These are phyloP conservation scores for Lontra canadensis DNA, from an alignment of 2,113 vertebrate species.

Conservation along the genomic window DNA sequence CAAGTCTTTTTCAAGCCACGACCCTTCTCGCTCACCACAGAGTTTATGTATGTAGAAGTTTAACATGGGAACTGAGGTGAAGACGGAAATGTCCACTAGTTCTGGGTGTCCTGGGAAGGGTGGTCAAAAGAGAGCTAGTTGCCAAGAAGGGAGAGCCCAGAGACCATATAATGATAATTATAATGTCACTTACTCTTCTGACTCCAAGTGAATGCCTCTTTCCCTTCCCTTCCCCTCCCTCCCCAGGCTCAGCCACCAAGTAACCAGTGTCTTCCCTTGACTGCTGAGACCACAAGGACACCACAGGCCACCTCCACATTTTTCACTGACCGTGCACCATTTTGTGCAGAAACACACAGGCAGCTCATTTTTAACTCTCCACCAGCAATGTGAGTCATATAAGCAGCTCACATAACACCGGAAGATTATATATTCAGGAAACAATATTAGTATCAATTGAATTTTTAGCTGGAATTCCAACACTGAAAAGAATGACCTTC, in stretches of 20 bases:
- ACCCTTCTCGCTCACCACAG: neutral
- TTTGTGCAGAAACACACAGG: neutral
- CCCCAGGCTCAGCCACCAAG: neutral
- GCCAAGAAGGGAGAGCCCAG: neutral
- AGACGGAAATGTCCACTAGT: neutral
- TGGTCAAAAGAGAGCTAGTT: neutral
- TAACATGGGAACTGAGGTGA: neutral
- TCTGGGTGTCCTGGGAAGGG: neutral
- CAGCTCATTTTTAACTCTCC: neutral
- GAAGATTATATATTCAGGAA: neutral
- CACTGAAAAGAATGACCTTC: neutral
- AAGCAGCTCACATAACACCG: neutral
- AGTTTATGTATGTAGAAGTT: neutral
- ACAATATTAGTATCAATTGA: neutral
- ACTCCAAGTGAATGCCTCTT: neutral
- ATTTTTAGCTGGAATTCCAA: neutral
- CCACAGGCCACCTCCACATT: accelerated
- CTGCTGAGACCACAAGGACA: neutral
- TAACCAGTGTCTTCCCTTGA: neutral
- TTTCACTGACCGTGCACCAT: neutral
- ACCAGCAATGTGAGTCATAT: neutral
- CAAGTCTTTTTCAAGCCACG: neutral
- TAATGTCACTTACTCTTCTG: neutral
- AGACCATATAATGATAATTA: neutral
- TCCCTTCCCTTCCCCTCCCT: no score